A percentile compares a stretch with the other conserved stretches of the same genome.
Conservation (phyloP, 2,113 vertebrate genomes). For the Coryphaenoides rupestris region DNA sequence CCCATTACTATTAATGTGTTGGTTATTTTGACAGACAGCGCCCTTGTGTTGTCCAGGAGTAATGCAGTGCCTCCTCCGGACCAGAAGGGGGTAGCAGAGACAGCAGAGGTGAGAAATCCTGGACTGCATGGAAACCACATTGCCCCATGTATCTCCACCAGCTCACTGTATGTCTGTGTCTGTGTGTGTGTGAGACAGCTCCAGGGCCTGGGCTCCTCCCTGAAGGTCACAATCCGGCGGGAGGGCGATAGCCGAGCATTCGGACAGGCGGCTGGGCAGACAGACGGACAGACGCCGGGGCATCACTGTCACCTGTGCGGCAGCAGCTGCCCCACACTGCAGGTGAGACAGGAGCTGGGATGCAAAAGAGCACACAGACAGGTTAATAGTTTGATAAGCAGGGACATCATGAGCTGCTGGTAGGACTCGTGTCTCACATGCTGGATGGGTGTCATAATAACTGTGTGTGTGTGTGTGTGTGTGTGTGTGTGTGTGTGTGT, state of each 20-base stretch:
- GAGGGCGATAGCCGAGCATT: slow-evolving; percentile 89
- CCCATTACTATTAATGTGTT: too few species aligned
- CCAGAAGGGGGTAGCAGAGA: too few species aligned
- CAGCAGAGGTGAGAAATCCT: too few species aligned
- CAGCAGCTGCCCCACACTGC: slow-evolving; percentile 74
- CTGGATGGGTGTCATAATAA: slow-evolving; percentile 1
- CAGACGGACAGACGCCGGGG: slow-evolving; percentile 52
- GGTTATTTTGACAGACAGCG: too few species aligned
- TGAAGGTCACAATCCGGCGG: slow-evolving; percentile 95
- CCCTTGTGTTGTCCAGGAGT: too few species aligned
- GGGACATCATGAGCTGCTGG: background rate
- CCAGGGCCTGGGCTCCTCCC: slow-evolving; percentile 76
- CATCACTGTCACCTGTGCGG: slow-evolving; percentile 88
- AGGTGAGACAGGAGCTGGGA: background rate
- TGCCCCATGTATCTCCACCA: too few species aligned
- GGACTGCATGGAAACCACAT: too few species aligned
- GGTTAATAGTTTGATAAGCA: background rate
- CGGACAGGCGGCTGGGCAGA: slow-evolving; percentile 64
- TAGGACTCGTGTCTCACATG: too few species aligned
- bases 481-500: slow-evolving; percentile 7
- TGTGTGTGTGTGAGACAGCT: background rate
- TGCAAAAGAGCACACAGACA: background rate
- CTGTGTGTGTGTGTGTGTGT: slow-evolving; percentile 13
- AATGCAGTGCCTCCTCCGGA: too few species aligned
- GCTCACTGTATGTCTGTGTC: background rate